Evolutionary conservation across 23 tunicate species (phyloP).

Genomic region (Trididemnum nubilum): DNA sequence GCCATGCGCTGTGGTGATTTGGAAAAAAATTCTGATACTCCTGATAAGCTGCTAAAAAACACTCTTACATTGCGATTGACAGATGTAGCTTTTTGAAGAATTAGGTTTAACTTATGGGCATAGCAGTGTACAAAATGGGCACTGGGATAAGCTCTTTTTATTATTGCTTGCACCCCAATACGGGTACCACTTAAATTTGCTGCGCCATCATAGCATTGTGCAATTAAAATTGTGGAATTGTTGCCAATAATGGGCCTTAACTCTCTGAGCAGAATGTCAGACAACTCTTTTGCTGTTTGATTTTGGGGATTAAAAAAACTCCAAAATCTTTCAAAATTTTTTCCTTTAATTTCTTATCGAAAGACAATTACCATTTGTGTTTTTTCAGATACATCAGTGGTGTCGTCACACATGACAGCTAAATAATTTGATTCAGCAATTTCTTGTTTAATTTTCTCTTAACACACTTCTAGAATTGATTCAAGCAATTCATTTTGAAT

Average conservation of each 20-base stretch:
- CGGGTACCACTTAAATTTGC: too few relatives aligned
- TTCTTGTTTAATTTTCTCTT: too few relatives aligned
- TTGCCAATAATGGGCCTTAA: too few relatives aligned
- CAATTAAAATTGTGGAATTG: too few relatives aligned
- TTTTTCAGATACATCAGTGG: background rate
- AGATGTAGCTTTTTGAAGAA: slow-evolving; percentile 11
- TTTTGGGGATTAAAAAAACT: background rate
- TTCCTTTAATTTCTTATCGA: too few relatives aligned
- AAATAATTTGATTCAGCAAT: too few relatives aligned
- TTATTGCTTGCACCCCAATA: too few relatives aligned
- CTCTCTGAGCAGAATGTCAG: too few relatives aligned
- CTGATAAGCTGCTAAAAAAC: slow-evolving; percentile 10
- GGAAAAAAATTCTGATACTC: slow-evolving; percentile 9
- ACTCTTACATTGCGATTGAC: background rate
- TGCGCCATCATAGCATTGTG: too few relatives aligned
- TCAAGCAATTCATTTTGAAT: background rate
- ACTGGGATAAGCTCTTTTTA: slow-evolving; percentile 1
- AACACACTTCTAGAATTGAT: too few relatives aligned
- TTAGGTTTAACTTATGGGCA: slow-evolving; percentile 20
- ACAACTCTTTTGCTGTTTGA: too few relatives aligned
- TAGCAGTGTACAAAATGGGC: slow-evolving; percentile 23
- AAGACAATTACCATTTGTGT: too few relatives aligned
- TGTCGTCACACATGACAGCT: background rate
- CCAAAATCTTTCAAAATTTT: background rate
- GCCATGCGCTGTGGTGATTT: slow-evolving; percentile 22